These are phyloP conservation scores for Bungarus multicinctus DNA, from an alignment of 2,113 vertebrate species.

Conservation along the genomic window DNA sequence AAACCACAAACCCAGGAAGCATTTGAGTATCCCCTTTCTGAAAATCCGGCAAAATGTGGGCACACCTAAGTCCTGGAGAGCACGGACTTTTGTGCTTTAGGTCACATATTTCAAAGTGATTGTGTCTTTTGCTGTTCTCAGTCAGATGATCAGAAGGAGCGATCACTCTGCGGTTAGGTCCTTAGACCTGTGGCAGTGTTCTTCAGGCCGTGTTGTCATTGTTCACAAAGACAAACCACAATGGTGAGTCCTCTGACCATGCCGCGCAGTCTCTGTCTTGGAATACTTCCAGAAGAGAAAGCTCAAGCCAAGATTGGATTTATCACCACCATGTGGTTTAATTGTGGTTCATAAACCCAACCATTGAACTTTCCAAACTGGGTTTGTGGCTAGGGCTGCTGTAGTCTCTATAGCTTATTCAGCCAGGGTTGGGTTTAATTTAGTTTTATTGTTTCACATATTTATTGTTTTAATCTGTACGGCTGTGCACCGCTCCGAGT, in stretches of 20 bases:
- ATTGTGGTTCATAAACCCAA: not conserved
- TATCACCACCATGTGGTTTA: not conserved
- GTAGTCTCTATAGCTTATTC: not conserved
- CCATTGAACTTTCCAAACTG: not conserved
- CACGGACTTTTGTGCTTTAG: no score
- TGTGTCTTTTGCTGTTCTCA: not conserved
- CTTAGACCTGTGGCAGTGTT: not conserved
- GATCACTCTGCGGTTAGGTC: not conserved
- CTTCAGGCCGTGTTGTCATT: not conserved
- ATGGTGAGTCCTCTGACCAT: not conserved
- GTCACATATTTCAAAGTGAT: not conserved
- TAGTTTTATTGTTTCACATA: no score
- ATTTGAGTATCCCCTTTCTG: not conserved
- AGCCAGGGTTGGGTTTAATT: no score
- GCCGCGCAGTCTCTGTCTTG: not conserved
- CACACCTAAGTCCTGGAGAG: not conserved
- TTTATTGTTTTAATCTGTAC: no score
- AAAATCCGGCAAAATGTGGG: not conserved
- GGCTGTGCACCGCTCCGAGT: no score
- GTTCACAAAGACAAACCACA: not conserved
- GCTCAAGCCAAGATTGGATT: not conserved
- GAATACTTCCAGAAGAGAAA: not conserved
- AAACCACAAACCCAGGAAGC: slow-evolving; percentile 4
- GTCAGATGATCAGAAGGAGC: no score
- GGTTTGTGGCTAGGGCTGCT: not conserved